Evolutionary conservation across 1,140 invertebrate genomes (phyloP).

Genomic region (Drosophila guanche): DNA sequence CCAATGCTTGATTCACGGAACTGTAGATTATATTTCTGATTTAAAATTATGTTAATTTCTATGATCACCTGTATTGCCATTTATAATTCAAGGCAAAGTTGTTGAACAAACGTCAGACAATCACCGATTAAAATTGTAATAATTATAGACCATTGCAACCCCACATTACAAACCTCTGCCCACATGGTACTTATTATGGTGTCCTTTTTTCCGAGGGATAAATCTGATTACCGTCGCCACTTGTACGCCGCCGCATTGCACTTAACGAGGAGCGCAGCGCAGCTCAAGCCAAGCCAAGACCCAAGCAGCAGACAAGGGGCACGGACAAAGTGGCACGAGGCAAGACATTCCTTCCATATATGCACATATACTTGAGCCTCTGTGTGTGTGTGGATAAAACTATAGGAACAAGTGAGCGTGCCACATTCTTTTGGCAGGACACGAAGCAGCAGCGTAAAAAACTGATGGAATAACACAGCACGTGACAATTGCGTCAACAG

Average conservation of each 20-base stretch:
- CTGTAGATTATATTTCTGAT: too few relatives aligned
- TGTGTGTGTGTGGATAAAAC: conserved; percentile 37
- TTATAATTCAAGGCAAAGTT: too few relatives aligned
- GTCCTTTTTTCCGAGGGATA: conserved; percentile 29
- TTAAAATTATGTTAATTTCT: too few relatives aligned
- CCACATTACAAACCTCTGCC: not conserved
- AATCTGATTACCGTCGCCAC: conserved; percentile 50
- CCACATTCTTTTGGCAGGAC: conserved; percentile 66
- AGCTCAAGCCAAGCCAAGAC: conserved; percentile 13
- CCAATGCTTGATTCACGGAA: too few relatives aligned
- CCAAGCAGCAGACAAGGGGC: conserved; percentile 26
- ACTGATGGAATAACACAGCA: conserved; percentile 44
- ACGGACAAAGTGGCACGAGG: conserved; percentile 60
- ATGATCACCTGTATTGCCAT: too few relatives aligned
- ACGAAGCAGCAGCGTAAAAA: conserved; percentile 23
- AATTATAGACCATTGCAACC: too few relatives aligned
- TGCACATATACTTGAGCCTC: not conserved
- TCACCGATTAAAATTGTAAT: too few relatives aligned
- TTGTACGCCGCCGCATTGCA: conserved; percentile 59
- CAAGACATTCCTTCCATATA: conserved; percentile 16
- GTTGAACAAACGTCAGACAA: too few relatives aligned
- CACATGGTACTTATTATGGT: conserved; percentile 1
- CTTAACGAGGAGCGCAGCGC: conserved; percentile 15
- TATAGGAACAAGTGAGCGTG: conserved; percentile 48
- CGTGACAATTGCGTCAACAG: conserved; percentile 82